phyloP scores from a whole-genome alignment of 1,140 invertebrate species.

The Mylabris phalerata region DNA sequence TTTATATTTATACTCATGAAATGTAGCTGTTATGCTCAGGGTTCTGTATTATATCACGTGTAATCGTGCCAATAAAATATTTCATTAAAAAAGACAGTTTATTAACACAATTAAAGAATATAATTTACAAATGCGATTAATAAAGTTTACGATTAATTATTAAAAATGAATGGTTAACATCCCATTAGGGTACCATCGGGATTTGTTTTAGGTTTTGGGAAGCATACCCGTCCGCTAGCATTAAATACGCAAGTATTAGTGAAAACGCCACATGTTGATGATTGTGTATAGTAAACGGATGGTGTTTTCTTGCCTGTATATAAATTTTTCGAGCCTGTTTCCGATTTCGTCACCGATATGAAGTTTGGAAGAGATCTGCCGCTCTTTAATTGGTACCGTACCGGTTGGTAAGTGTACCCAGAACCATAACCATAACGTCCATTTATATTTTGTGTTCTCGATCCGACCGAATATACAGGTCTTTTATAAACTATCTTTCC shows the following conservation, averaged over 20 bases:
- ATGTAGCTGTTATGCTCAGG: slow-evolving; percentile 14
- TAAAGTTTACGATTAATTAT: too few relatives aligned
- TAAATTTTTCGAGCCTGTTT: slow-evolving; percentile 58
- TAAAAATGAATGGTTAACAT: slow-evolving; percentile 29
- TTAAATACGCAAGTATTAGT: slow-evolving; percentile 76
- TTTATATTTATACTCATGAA: slow-evolving; percentile 4
- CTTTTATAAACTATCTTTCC: slow-evolving; percentile 47
- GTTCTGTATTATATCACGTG: slow-evolving; percentile 8
- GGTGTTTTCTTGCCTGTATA: slow-evolving; percentile 54
- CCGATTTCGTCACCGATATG: slow-evolving; percentile 68
- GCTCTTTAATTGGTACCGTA: slow-evolving; percentile 31
- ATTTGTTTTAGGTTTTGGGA: slow-evolving; percentile 57
- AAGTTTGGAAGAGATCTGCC: slow-evolving; percentile 47
- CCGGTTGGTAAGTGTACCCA: slow-evolving; percentile 31
- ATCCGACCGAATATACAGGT: slow-evolving; percentile 39
- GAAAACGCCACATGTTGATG: slow-evolving; percentile 77
- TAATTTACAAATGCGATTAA: not conserved
- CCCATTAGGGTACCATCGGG: slow-evolving; percentile 49
- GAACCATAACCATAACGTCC: slow-evolving; percentile 30
- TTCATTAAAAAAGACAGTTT: slow-evolving; percentile 1
- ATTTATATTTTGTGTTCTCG: slow-evolving; percentile 34
- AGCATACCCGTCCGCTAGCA: slow-evolving; percentile 70
- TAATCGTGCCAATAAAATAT: slow-evolving; percentile 17
- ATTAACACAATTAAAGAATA: too few relatives aligned
- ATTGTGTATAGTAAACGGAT: slow-evolving; percentile 77